Percentiles rank a stretch among this genome's conserved stretches.
These are phyloP conservation scores for Xylocampa areola DNA, from an alignment of 2,888 invertebrate species.

Conservation along the genomic window DNA sequence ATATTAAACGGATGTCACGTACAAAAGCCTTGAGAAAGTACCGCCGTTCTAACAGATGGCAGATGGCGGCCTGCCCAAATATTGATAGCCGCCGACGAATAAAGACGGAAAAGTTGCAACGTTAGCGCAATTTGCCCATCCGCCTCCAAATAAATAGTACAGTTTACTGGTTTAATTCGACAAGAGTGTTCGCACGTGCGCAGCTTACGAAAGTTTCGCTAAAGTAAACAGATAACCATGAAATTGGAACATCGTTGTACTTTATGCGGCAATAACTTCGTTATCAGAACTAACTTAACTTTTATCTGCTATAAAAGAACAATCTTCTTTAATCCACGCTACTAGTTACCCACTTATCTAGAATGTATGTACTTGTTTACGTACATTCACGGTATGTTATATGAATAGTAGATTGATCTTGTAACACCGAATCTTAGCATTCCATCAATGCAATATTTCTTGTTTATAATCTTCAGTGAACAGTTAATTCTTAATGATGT, in stretches of 20 bases:
- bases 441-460: constrained; percentile 49
- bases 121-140: constrained; percentile 20
- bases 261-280: constrained; percentile 49
- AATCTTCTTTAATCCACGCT: constrained; percentile 35
- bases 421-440: constrained; percentile 40
- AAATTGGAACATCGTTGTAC: constrained; percentile 68
- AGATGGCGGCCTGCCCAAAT: constrained; percentile 69
- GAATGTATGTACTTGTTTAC: constrained; percentile 16
- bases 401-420: constrained; percentile 30
- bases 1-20: constrained; percentile 80
- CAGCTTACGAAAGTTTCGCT: constrained; percentile 65
- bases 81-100: constrained; percentile 58
- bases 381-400: constrained; percentile 1
- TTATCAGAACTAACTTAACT: constrained; percentile 60
- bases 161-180: constrained; percentile 34
- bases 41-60: constrained; percentile 69
- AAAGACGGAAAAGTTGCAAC: constrained; percentile 46
- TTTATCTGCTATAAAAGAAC: constrained; percentile 39
- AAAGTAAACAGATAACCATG: constrained; percentile 70
- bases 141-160: constrained; percentile 20
- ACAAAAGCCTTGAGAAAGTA: constrained; percentile 67
- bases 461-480: constrained; percentile 50
- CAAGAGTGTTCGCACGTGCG: constrained; percentile 47
- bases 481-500: constrained; percentile 53
- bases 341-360: constrained; percentile 37